These are phyloP conservation scores for Leptogaster cylindrica DNA, from an alignment of 2,888 invertebrate genomes.

Conservation along the genomic window DNA sequence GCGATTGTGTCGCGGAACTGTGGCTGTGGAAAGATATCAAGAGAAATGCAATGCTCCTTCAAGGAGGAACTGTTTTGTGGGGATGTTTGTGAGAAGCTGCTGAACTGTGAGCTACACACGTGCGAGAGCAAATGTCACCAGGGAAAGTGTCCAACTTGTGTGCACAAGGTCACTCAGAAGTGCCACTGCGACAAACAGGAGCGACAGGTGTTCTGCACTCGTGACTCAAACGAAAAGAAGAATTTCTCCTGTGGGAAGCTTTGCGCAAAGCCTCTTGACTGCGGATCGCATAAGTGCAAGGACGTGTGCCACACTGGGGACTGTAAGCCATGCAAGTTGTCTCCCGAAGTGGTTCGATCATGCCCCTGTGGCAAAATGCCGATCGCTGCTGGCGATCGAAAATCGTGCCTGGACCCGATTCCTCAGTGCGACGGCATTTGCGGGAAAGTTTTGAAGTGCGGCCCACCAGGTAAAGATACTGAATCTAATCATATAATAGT, in stretches of 20 bases:
- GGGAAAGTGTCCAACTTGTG: constrained; percentile 77
- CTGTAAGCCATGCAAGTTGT: constrained; percentile 71
- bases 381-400: constrained; percentile 63
- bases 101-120: constrained; percentile 79
- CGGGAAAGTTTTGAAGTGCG: constrained; percentile 71
- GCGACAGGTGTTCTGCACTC: constrained; percentile 69
- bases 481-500: neutral
- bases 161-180: constrained; percentile 69
- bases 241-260: constrained; percentile 69
- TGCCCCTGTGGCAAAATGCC: constrained; percentile 80
- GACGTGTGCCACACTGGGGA: constrained; percentile 71
- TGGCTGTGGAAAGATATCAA: constrained; percentile 77
- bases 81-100: constrained; percentile 71
- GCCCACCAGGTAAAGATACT: constrained; percentile 66
- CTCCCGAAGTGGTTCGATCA: constrained; percentile 68
- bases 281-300: constrained; percentile 75
- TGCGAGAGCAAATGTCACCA: constrained; percentile 80
- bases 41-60: constrained; percentile 74
- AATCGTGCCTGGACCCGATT: constrained; percentile 79
- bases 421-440: constrained; percentile 79
- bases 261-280: constrained; percentile 69
- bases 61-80: constrained; percentile 77
- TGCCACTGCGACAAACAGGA: constrained; percentile 75
- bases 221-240: constrained; percentile 62
- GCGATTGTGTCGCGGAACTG: constrained; percentile 76